Evolutionary conservation across 1,140 invertebrate species (phyloP).

Genomic region (Micrasema minimum): DNA sequence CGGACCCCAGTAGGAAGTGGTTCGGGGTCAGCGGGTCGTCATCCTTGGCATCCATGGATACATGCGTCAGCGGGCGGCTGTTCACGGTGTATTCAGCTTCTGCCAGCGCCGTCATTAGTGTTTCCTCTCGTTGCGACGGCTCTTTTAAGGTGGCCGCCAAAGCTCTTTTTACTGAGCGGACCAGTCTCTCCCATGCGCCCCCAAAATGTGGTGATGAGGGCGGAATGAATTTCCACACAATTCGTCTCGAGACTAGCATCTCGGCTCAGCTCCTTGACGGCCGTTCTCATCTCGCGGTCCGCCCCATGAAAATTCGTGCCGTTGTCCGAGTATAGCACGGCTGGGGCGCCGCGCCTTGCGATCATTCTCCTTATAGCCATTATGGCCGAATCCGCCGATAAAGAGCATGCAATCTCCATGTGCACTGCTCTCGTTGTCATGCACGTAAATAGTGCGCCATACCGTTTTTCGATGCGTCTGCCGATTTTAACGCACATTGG

Average conservation of each 20-base stretch:
- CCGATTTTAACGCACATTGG: constrained; percentile 54
- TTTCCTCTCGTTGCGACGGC: constrained; percentile 49
- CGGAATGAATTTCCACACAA: no score
- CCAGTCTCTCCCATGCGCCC: no score
- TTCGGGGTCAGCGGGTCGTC: constrained; percentile 54
- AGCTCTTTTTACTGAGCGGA: no score
- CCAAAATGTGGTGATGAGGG: no score
- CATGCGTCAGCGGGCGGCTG: constrained; percentile 52
- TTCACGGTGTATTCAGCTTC: constrained; percentile 54
- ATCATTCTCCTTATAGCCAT: no score
- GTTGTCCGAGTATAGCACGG: no score
- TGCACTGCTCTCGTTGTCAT: constrained; percentile 52
- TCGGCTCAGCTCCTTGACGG: no score
- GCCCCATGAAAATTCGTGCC: no score
- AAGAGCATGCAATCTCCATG: constrained; percentile 52
- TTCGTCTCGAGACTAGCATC: no score
- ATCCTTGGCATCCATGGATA: constrained; percentile 53
- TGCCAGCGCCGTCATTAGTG: constrained; percentile 49
- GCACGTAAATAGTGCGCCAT: constrained; percentile 57
- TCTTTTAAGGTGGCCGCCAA: constrained; percentile 43
- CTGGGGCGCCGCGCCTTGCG: no score
- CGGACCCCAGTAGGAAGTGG: constrained; percentile 16
- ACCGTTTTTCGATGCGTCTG: constrained; percentile 55
- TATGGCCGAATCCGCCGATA: no score
- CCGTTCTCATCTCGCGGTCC: no score